These are phyloP conservation scores for Tipula lateralis DNA, from an alignment of 2,888 invertebrate species.

Conservation along the genomic window DNA sequence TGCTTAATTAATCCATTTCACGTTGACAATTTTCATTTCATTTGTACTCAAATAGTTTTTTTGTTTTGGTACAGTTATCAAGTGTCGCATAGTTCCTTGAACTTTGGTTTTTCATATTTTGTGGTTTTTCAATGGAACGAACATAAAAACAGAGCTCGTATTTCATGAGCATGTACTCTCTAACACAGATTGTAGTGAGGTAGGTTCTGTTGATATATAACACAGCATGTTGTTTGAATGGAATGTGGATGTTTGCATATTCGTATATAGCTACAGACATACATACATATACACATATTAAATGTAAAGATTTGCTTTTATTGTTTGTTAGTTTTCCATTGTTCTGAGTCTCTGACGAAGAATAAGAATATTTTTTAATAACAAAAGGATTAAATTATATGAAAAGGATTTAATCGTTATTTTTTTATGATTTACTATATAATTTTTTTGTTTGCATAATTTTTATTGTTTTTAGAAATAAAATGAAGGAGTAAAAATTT, in stretches of 20 bases:
- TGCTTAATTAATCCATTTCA: background rate
- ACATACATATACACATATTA: background rate
- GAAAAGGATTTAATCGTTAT: conserved; percentile 14
- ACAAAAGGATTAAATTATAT: conserved; percentile 24
- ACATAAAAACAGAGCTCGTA: background rate
- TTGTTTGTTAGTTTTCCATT: background rate
- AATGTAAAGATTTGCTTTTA: conserved; percentile 24
- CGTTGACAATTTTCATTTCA: background rate
- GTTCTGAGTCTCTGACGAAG: background rate
- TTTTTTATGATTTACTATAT: conserved; percentile 6
- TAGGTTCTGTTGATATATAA: background rate
- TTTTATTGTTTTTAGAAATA: conserved; percentile 24
- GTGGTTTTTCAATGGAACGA: background rate
- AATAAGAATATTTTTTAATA: conserved; percentile 19
- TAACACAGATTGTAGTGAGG: conserved; percentile 1
- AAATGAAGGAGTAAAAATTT: conserved; percentile 11
- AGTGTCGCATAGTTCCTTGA: background rate
- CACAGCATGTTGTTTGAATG: background rate
- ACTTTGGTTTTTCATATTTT: background rate
- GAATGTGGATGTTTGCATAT: background rate
- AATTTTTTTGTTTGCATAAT: conserved; percentile 1
- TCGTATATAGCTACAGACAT: background rate
- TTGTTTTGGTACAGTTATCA: background rate
- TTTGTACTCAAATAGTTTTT: background rate
- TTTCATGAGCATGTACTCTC: too few species aligned